Conservation (phyloP, 1,140 invertebrate genomes). For the Aradophagus sp. region DNA sequence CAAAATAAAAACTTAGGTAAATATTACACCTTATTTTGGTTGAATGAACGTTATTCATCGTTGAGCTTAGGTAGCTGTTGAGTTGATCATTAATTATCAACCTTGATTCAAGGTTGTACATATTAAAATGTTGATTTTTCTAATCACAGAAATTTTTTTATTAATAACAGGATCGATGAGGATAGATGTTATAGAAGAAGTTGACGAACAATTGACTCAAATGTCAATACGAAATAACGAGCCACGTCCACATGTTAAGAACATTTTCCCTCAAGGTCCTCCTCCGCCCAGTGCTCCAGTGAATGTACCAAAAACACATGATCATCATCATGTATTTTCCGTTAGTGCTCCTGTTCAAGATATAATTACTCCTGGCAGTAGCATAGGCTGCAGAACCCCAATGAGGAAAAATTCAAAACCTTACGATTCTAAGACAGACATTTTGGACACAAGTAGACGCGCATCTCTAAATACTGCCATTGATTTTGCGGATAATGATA, state of each 20-base stretch:
- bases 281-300: conserved; percentile 69
- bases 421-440: conserved; percentile 16
- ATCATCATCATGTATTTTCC: conserved; percentile 39
- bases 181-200: conserved; percentile 87
- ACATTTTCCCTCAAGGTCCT: conserved; percentile 70
- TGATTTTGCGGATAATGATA: conserved; percentile 27
- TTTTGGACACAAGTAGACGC: conserved; percentile 3
- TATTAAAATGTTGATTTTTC: too few relatives aligned
- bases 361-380: conserved; percentile 35
- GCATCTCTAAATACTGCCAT: conserved; percentile 9
- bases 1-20: conserved; percentile 63
- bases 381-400: conserved; percentile 5
- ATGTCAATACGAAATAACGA: conserved; percentile 80
- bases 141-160: conserved; percentile 5
- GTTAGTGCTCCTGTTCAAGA: conserved; percentile 48
- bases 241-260: conserved; percentile 72
- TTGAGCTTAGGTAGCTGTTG: too few relatives aligned
- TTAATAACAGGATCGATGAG: conserved; percentile 78
- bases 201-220: conserved; percentile 86
- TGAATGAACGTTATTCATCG: too few relatives aligned
- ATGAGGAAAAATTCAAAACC: conserved; percentile 13
- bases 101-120: too few relatives aligned
- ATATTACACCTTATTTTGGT: conserved; percentile 18
- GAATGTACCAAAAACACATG: conserved; percentile 62
- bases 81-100: conserved; percentile 1